Evolutionary conservation across 2,888 invertebrate species (phyloP).

Genomic region (Galeopsomyia nigrocyanea): DNA sequence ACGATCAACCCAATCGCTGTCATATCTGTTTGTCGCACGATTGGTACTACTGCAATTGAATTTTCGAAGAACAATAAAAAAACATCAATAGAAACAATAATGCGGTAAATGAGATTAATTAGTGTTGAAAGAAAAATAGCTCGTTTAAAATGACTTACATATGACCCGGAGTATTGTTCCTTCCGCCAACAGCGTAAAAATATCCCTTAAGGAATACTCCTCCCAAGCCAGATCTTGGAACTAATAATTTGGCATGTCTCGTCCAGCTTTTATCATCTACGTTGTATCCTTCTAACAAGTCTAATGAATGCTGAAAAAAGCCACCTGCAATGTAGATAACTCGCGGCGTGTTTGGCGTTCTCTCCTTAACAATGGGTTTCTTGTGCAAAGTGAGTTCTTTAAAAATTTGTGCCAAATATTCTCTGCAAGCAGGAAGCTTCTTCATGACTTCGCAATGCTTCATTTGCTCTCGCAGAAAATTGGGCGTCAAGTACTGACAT

Average conservation of each 20-base stretch:
- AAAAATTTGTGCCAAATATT: slow-evolving; percentile 91
- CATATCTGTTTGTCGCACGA: slow-evolving; percentile 71
- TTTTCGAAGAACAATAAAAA: too few species aligned
- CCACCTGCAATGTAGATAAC: slow-evolving; percentile 94
- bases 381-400: slow-evolving; percentile 92
- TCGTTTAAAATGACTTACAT: slow-evolving; percentile 63
- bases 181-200: slow-evolving; percentile 93
- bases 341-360: slow-evolving; percentile 89
- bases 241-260: slow-evolving; percentile 84
- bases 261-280: slow-evolving; percentile 89
- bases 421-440: slow-evolving; percentile 89
- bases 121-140: slow-evolving; percentile 1
- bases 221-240: slow-evolving; percentile 89
- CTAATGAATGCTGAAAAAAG: slow-evolving; percentile 87
- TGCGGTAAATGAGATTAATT: not conserved
- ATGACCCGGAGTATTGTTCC: slow-evolving; percentile 91
- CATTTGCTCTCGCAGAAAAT: slow-evolving; percentile 92
- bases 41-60: too few species aligned
- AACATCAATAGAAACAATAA: not conserved
- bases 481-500: slow-evolving; percentile 92
- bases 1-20: slow-evolving; percentile 89
- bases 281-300: slow-evolving; percentile 90
- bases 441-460: slow-evolving; percentile 89
- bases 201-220: slow-evolving; percentile 89
- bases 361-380: slow-evolving; percentile 85